A percentile compares a stretch with the other conserved stretches of the same genome.
These are phyloP conservation scores for Eupithecia inturbata DNA, from an alignment of 2,888 invertebrate genomes.

Conservation along the genomic window DNA sequence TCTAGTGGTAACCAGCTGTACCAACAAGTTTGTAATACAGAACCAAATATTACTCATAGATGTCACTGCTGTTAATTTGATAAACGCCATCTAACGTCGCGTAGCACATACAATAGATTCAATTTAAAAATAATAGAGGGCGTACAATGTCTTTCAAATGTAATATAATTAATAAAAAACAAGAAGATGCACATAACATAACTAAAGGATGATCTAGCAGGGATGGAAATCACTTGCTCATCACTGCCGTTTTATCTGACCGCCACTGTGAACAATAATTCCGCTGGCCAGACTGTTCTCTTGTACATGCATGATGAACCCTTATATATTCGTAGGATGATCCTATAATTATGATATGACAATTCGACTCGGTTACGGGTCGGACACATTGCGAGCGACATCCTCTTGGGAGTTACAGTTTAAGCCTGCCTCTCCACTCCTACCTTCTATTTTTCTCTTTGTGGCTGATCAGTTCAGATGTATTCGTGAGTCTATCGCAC, in stretches of 20 bases:
- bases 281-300: no score
- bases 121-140: background rate
- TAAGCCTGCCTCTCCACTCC: background rate
- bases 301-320: no score
- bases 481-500: background rate
- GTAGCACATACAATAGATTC: constrained; percentile 46
- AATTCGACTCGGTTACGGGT: no score
- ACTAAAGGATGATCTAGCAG: background rate
- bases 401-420: background rate
- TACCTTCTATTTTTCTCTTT: background rate
- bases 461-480: background rate
- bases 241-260: no score
- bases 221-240: background rate
- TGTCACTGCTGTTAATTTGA: background rate
- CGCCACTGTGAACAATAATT: no score
- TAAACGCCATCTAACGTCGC: constrained; percentile 51
- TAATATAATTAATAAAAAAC: background rate
- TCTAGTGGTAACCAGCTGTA: background rate
- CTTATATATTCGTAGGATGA: no score
- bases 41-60: background rate
- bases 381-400: background rate
- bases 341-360: no score
- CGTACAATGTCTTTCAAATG: background rate
- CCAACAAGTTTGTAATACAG: background rate
- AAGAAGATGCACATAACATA: no score